phyloP scores from a whole-genome alignment of 2,113 vertebrate genomes.

The Aspidoscelis tigris region DNA sequence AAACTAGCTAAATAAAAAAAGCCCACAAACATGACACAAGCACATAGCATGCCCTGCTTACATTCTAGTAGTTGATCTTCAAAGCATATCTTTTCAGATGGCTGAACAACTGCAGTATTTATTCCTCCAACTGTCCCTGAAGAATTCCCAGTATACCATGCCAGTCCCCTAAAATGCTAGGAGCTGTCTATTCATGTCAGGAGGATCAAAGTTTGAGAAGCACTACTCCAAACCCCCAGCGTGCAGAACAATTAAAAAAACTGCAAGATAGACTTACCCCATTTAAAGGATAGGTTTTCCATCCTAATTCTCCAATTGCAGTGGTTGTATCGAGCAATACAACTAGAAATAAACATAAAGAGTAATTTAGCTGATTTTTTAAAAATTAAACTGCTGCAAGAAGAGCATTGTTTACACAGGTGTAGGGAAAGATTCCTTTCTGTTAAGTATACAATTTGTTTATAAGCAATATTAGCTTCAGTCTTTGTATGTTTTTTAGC shows the following conservation, averaged over 20 bases:
- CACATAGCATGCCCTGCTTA: too few relatives aligned
- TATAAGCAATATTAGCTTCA: background rate
- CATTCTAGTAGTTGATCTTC: too few relatives aligned
- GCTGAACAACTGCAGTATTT: too few relatives aligned
- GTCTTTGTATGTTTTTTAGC: background rate
- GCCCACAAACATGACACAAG: too few relatives aligned
- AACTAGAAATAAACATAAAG: slow-evolving; percentile 80
- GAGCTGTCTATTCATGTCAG: too few relatives aligned
- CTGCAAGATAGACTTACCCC: slow-evolving; percentile 84
- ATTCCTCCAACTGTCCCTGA: too few relatives aligned
- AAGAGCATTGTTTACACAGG: background rate
- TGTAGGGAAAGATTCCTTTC: background rate
- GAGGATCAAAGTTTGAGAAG: too few relatives aligned
- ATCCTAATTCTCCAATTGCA: slow-evolving; percentile 91
- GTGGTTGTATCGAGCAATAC: slow-evolving; percentile 93
- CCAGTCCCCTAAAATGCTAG: too few relatives aligned
- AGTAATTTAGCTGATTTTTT: slow-evolving; percentile 8
- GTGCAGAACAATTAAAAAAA: slow-evolving; percentile 34
- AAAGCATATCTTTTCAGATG: too few relatives aligned
- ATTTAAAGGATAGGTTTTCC: slow-evolving; percentile 94
- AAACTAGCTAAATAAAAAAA: too few relatives aligned
- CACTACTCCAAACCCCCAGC: background rate
- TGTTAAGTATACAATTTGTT: slow-evolving; percentile 6
- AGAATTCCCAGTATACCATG: too few relatives aligned
- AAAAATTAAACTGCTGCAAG: background rate